Conservation (phyloP, 1,140 invertebrate genomes). For the Branchinecta lynchi region DNA sequence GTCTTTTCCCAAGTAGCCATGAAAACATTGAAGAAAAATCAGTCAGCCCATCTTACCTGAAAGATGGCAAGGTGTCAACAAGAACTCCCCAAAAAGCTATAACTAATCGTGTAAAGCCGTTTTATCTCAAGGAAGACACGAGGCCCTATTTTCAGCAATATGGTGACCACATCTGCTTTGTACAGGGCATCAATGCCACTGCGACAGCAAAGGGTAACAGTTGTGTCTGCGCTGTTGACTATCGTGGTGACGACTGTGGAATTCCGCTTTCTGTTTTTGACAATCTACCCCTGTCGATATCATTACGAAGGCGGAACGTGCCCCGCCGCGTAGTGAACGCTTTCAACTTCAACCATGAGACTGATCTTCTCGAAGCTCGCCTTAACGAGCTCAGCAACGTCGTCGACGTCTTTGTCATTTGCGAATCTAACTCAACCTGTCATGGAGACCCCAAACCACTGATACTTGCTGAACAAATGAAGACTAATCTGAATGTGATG, state of each 20-base stretch:
- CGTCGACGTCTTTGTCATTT: constrained; percentile 47
- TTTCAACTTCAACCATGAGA: constrained; percentile 26
- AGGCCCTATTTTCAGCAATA: constrained; percentile 2
- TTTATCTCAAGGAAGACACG: not conserved
- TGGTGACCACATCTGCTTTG: constrained; percentile 16
- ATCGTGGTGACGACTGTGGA: constrained; percentile 26
- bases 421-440: constrained; percentile 37
- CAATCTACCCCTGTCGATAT: constrained; percentile 12
- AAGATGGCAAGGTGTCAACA: too few relatives aligned
- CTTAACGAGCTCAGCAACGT: constrained; percentile 41
- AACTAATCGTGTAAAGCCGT: too few relatives aligned
- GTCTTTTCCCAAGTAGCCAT: too few relatives aligned
- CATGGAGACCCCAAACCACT: constrained; percentile 29
- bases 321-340: constrained; percentile 26
- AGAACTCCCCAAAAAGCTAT: too few relatives aligned
- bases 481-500: not conserved
- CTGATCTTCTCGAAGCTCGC: constrained; percentile 36
- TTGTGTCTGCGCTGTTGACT: constrained; percentile 23
- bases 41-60: too few relatives aligned
- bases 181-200: constrained; percentile 13
- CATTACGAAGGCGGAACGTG: constrained; percentile 18
- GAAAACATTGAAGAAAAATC: too few relatives aligned
- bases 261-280: constrained; percentile 24
- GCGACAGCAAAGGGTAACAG: not conserved
- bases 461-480: constrained; percentile 26